Percentiles rank a stretch among this genome's conserved stretches.
Conservation (phyloP, 2,888 invertebrate genomes). For the Sarcophaga rosellei region DNA sequence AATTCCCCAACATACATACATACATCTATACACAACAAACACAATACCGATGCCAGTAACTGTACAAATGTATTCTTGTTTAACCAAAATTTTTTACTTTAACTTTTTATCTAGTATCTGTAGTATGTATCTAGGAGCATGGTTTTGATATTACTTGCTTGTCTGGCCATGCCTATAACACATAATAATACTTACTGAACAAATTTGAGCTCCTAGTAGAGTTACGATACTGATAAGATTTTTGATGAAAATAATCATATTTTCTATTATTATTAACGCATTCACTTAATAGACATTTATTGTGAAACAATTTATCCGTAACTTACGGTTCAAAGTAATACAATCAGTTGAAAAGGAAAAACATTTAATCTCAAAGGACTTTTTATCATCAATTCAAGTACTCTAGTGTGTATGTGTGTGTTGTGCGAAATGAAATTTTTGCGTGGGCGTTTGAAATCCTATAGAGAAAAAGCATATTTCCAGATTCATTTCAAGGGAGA, state of each 20-base stretch:
- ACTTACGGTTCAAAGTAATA: not conserved
- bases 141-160: not conserved
- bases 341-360: not conserved
- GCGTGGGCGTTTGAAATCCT: conserved; percentile 77
- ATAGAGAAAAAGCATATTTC: conserved; percentile 78
- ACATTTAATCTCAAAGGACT: not conserved
- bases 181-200: conserved; percentile 71
- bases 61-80: not conserved
- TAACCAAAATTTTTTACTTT: conserved; percentile 1
- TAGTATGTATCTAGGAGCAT: not conserved
- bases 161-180: conserved; percentile 45
- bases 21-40: not conserved
- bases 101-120: conserved; percentile 36
- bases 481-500: conserved; percentile 77
- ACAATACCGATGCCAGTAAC: not conserved
- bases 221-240: conserved; percentile 80
- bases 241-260: conserved; percentile 67
- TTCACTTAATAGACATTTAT: not conserved
- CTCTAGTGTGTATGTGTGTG: conserved; percentile 75
- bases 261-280: conserved; percentile 20
- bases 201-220: conserved; percentile 78
- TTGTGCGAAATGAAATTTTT: conserved; percentile 60
- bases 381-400: conserved; percentile 15
- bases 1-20: not conserved
- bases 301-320: conserved; percentile 36